Base-by-base conservation (phyloP, 2,113 vertebrate genomes). In the Guaruba guarouba region DNA sequence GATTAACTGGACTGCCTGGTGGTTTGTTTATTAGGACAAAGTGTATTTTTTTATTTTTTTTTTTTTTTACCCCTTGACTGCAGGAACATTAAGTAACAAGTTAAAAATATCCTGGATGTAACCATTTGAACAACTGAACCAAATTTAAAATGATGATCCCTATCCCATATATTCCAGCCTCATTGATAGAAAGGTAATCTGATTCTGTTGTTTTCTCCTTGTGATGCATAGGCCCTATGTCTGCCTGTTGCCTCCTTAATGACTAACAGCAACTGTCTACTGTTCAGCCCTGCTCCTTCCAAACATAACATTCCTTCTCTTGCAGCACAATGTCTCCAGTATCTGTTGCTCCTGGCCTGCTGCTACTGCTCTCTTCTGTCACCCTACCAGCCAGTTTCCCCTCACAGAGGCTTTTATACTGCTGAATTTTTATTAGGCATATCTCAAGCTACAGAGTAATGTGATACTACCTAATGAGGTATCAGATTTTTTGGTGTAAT, bases 141-240 rank as follows among this genome's bases (percentile, higher is more conserved):
- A 59, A 54, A 48, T 46, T 51, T 64, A 66, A 71, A 90, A 25
- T 48, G 0, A 46, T 66, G 25, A 48, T 61, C 18, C 11, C 4
- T 64, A 54, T 48, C 11, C 22, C 44, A 77, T n/a, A 33, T 11
- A 59, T 14, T 11, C 31, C 23, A 79, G 18, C 8, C 11, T 70
- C 22, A 52, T 18, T 66, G 15, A 1, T 13, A 22, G 61, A 48
- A 82, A 54, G 18, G 16, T 52, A 66, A 18, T 61, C n/a, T 46
- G 35, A 64, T 44, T 49, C 35, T 55, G 2, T 41, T 71, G 14
- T 68, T 75, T 85, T n/a, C 6, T 63, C 11, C 13, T 23, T 85
- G 35, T 9, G 48, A 35, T 31, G 18, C 27, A 51, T 6, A 51
- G 35, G 6, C 16, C 18, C 9, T 55, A 17, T 0, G 0, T 23